Percentiles rank a stretch among this genome's conserved stretches.
Evolutionary conservation across 2,797 vertebrate genomes (phyloP).

Genomic region (Pangasius mekongensis): DNA sequence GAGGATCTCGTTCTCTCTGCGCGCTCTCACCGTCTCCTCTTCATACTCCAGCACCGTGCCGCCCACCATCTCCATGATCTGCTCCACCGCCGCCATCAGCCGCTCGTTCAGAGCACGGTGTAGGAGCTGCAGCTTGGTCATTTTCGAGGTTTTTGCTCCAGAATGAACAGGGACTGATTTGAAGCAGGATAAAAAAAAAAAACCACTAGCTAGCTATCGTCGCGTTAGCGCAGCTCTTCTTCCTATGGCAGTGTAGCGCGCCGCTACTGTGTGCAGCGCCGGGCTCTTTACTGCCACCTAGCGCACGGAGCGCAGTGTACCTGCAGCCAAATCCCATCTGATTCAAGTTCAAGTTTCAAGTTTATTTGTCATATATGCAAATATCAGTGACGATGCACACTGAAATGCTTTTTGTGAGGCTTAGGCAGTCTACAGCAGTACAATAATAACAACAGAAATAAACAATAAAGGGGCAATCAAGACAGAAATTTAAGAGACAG

Average conservation of each 20-base stretch:
- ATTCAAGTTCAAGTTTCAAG: too few species aligned
- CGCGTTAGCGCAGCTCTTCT: slow-evolving; percentile 46
- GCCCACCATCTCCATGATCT: slow-evolving; percentile 64
- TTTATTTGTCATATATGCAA: too few species aligned
- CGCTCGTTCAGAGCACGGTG: slow-evolving; percentile 61
- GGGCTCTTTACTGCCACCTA: slow-evolving; percentile 12
- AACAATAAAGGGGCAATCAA: too few species aligned
- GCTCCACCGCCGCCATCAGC: slow-evolving; percentile 62
- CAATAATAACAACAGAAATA: too few species aligned
- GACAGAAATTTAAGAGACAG: too few species aligned
- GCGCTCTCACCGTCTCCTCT: slow-evolving; percentile 58
- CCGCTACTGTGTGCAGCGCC: too few species aligned
- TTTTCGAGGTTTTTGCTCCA: slow-evolving; percentile 16
- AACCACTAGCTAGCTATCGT: slow-evolving; percentile 19
- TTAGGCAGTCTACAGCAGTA: too few species aligned
- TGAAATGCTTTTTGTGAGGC: too few species aligned
- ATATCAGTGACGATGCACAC: too few species aligned
- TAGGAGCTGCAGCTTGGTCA: slow-evolving; percentile 63
- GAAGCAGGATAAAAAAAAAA: not conserved
- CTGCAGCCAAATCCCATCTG: not conserved
- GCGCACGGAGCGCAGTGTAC: slow-evolving; percentile 9
- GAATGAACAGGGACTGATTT: not conserved
- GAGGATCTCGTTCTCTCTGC: slow-evolving; percentile 60
- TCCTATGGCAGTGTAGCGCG: slow-evolving; percentile 7
- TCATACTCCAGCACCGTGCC: slow-evolving; percentile 64